phyloP scores from a whole-genome alignment of 1,140 invertebrate genomes.

The Orchesella cincta region DNA sequence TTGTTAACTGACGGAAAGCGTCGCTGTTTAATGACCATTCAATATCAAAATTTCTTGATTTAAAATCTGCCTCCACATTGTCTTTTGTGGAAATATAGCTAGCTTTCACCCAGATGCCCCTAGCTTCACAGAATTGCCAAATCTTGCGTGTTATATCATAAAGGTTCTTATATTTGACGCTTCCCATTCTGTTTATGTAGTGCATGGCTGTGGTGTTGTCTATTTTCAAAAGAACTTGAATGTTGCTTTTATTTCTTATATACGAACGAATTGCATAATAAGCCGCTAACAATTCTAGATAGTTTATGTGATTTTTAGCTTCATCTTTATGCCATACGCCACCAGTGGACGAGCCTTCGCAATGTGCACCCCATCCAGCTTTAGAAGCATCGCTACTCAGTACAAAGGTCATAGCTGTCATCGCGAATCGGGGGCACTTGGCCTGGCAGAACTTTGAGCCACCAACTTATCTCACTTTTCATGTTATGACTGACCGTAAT shows the following conservation, averaged over 20 bases:
- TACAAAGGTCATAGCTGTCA: slow-evolving; percentile 24
- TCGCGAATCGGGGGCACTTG: background rate
- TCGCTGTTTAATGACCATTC: background rate
- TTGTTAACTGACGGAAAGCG: background rate
- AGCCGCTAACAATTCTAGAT: slow-evolving; percentile 15
- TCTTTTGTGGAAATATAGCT: background rate
- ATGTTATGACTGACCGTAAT: background rate
- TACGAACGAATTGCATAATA: slow-evolving; percentile 1
- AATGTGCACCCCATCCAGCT: slow-evolving; percentile 27
- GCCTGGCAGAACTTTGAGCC: background rate
- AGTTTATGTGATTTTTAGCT: background rate
- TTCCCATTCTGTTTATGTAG: slow-evolving; percentile 35
- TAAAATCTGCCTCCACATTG: background rate
- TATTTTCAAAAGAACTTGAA: background rate
- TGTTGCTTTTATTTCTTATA: background rate
- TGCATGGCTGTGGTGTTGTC: slow-evolving; percentile 31
- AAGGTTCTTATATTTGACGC: background rate
- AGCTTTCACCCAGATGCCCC: background rate
- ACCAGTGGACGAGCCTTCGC: background rate
- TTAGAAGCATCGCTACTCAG: slow-evolving; percentile 27
- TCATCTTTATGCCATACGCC: background rate
- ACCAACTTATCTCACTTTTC: slow-evolving; percentile 22
- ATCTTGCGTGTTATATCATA: slow-evolving; percentile 20
- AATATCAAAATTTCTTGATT: background rate
- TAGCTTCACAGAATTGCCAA: slow-evolving; percentile 19